Conservation (phyloP, 2,797 vertebrate genomes). For the Hoplostethus atlanticus region DNA sequence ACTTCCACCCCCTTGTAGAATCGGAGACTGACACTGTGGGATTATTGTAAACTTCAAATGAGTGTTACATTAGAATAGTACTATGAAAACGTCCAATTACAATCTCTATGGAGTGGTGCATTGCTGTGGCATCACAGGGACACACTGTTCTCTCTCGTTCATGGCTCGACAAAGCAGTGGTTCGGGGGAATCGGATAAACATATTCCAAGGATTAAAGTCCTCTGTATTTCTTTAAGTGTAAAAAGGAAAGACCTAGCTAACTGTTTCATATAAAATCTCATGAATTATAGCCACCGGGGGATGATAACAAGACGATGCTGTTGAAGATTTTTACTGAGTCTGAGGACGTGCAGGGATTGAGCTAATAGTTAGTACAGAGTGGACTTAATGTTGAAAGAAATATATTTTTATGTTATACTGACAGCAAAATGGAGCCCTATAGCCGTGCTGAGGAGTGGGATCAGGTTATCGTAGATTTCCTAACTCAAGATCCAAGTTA, state of each 20-base stretch:
- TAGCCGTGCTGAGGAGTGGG: background rate
- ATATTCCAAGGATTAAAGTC: constrained; percentile 20
- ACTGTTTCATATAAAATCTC: background rate
- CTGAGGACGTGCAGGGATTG: background rate
- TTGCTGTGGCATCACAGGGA: constrained; percentile 36
- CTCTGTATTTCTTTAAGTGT: constrained; percentile 5
- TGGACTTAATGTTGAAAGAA: background rate
- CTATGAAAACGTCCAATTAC: constrained; percentile 2
- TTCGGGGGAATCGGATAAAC: constrained; percentile 18
- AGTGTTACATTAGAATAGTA: background rate
- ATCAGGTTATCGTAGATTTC: background rate
- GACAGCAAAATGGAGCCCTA: background rate
- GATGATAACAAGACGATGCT: constrained; percentile 1
- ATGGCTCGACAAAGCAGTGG: constrained; percentile 15
- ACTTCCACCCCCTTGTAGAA: background rate
- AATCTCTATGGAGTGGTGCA: constrained; percentile 27
- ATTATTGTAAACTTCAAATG: constrained; percentile 1
- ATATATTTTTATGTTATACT: background rate
- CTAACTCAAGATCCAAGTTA: background rate
- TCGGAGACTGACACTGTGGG: background rate
- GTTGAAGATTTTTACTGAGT: constrained; percentile 13
- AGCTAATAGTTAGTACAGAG: background rate
- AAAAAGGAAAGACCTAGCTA: constrained; percentile 10
- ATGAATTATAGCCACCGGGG: background rate
- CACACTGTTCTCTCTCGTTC: constrained; percentile 19